A percentile compares a stretch with the other conserved stretches of the same genome.
Evolutionary conservation across 2,888 invertebrate genomes (phyloP).

Genomic region (Mesoligia furuncula): DNA sequence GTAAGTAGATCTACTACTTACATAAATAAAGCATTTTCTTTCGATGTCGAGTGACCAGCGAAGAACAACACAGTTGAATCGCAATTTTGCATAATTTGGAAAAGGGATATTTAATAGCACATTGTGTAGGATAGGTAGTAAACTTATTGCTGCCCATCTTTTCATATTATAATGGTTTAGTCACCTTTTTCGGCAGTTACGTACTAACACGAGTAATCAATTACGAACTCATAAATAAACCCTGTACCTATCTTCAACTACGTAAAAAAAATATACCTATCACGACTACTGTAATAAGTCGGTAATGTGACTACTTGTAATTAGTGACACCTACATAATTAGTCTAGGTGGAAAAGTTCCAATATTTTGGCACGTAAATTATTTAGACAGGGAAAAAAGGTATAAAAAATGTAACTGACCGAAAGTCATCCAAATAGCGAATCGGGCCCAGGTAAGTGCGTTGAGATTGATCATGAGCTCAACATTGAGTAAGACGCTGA

Average conservation of each 20-base stretch:
- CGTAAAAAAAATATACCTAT: neutral
- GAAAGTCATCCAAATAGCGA: slow-evolving; percentile 96
- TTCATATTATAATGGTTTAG: slow-evolving; percentile 9
- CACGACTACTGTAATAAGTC: slow-evolving; percentile 4
- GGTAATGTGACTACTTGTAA: slow-evolving; percentile 38
- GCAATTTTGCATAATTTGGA: neutral
- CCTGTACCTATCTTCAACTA: slow-evolving; percentile 1
- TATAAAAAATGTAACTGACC: slow-evolving; percentile 86
- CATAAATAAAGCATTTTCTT: neutral
- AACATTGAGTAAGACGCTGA: slow-evolving; percentile 95
- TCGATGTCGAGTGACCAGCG: neutral
- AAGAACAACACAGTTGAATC: neutral
- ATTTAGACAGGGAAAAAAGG: neutral
- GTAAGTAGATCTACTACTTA: neutral
- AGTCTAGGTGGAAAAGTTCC: slow-evolving; percentile 33
- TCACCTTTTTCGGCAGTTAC: slow-evolving; percentile 6
- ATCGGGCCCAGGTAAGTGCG: slow-evolving; percentile 95
- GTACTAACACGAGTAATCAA: neutral
- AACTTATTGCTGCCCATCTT: slow-evolving; percentile 21
- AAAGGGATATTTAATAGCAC: slow-evolving; percentile 27
- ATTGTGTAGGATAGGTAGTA: neutral
- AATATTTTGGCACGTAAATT: slow-evolving; percentile 36
- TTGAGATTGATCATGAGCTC: slow-evolving; percentile 96
- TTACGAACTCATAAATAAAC: neutral
- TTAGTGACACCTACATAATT: slow-evolving; percentile 41